Conservation (phyloP, 1,140 invertebrate species). For the Brachionus sp. region DNA sequence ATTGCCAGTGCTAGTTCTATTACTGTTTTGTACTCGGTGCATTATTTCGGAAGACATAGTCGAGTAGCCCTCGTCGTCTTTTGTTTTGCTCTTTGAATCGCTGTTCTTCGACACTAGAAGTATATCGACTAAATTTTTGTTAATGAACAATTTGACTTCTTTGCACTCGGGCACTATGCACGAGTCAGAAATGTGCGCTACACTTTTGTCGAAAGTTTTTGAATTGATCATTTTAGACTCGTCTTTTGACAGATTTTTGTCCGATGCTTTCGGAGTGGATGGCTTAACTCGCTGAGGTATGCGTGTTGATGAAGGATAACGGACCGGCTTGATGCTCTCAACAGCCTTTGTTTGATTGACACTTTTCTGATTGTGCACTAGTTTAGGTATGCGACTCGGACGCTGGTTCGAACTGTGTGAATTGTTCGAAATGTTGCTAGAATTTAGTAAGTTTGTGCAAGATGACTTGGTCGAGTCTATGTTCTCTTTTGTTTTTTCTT, state of each 20-base stretch:
- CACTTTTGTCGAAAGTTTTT: slow-evolving; percentile 27
- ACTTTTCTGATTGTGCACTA: not conserved
- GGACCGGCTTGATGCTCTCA: not conserved
- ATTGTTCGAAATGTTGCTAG: not conserved
- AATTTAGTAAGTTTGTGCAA: not conserved
- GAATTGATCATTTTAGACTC: not conserved
- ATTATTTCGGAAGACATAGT: slow-evolving; percentile 39
- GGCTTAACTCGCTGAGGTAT: slow-evolving; percentile 3
- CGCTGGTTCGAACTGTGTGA: not conserved
- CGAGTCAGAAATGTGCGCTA: not conserved
- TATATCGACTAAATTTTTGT: slow-evolving; percentile 1
- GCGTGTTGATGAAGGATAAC: not conserved
- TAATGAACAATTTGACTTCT: slow-evolving; percentile 20
- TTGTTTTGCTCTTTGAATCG: not conserved
- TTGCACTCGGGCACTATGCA: not conserved
- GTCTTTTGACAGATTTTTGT: not conserved
- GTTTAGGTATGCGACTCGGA: slow-evolving; percentile 32
- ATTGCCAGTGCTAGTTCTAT: not conserved
- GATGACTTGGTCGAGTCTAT: not conserved
- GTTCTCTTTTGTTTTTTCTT: not conserved
- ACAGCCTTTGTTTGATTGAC: not conserved
- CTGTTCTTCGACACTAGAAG: not conserved
- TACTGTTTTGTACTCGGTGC: not conserved
- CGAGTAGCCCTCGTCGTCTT: slow-evolving; percentile 44
- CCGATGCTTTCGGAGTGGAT: not conserved